phyloP scores from a whole-genome alignment of 2,888 invertebrate genomes.

The Gymnosoma rotundatum region DNA sequence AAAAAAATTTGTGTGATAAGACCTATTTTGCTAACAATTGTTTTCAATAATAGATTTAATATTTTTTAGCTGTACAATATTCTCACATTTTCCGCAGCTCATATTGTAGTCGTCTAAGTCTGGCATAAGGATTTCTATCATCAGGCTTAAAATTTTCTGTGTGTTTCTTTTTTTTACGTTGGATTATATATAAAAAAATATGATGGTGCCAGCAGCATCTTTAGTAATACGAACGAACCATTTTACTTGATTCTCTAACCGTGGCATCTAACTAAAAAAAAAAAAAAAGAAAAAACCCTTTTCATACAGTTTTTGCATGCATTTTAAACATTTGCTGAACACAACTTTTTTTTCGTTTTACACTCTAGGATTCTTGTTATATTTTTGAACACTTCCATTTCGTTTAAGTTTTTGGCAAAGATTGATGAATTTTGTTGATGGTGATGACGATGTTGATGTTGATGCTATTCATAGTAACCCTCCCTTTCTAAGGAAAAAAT shows the following conservation, averaged over 20 bases:
- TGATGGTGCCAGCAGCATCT: constrained; percentile 69
- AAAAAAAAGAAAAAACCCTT: constrained; percentile 24
- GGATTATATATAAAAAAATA: constrained; percentile 42
- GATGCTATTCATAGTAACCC: constrained; percentile 61
- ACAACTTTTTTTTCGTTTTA: constrained; percentile 12
- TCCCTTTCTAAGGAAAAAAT: constrained; percentile 34
- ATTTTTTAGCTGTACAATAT: neutral
- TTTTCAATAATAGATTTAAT: no score
- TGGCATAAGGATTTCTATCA: neutral
- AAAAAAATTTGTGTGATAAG: neutral
- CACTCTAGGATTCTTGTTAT: constrained; percentile 41
- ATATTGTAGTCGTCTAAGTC: neutral
- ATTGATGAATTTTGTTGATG: constrained; percentile 81
- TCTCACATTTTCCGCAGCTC: neutral
- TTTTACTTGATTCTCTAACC: constrained; percentile 50
- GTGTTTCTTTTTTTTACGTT: constrained; percentile 22
- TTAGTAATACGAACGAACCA: constrained; percentile 51
- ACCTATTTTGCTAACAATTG: no score
- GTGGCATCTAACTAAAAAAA: constrained; percentile 24
- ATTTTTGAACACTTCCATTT: constrained; percentile 63
- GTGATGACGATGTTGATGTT: constrained; percentile 68
- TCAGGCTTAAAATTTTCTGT: constrained; percentile 44
- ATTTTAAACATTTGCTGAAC: constrained; percentile 53
- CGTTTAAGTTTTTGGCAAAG: constrained; percentile 80
- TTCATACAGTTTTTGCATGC: constrained; percentile 55